Evolutionary conservation across 2,888 invertebrate species (phyloP), one percentile per base, ranked within the genome.

Genomic region (Xanthostigma xanthostigma): DNA sequence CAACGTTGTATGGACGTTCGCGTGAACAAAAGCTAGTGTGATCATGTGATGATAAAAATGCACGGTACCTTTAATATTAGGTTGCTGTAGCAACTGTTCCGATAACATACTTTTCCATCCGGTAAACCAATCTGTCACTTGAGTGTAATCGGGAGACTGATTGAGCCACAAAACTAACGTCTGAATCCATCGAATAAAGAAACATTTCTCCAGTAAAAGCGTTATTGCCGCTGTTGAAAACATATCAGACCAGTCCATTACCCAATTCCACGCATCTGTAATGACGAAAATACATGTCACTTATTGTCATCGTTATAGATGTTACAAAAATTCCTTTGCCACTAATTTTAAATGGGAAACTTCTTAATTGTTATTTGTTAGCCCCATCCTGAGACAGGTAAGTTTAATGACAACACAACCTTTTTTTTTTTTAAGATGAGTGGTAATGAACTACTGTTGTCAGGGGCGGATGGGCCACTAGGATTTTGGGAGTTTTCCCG

Each of bases 151-250:
- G 0, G 93, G 93, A 57, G 81, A 78, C 56, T 90, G 85, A 69
- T 88, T 90, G 42, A 98, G 75, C 97, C 97, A 98, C 46, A 87
- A 70, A 0, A 85, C 84, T 36, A 89, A 69, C 14, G 85, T 83
- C 59, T 84, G 84, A 54, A 91, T 73, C 92, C 92, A 93, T 60
- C 90, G 84, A 0, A 96, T 95, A 62, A 98, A 90, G 71, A 98
- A 90, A 59, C 80, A 80, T 55, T 90, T 87, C 57, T 89, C 84
- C 8, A 98, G 74, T 8, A 97, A 64, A 34, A 81, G 77, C 0
- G 84, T 86, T 72, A 96, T 79, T 12, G 81, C 77, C 0, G 81
- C 75, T 0, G 79, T 66, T 1, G 92, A 87, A 41, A 95, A 69
- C 60, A 97, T 69, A 54, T 90, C 90, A 53, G 79, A 71, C 98